phyloP scores from a whole-genome alignment of 2,113 vertebrate species.

The Ranitomeya variabilis region DNA sequence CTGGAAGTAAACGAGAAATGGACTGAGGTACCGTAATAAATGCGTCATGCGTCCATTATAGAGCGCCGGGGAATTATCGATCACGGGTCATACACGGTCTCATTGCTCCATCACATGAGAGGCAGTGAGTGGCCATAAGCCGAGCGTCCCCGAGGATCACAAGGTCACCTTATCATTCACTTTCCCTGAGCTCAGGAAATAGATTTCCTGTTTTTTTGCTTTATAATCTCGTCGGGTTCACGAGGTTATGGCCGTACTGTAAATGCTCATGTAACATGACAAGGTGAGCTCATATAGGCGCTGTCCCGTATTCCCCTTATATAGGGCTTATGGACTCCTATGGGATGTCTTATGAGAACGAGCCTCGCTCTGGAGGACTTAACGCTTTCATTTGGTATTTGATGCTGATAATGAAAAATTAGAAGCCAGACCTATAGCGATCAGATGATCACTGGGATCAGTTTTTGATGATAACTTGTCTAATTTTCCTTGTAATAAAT shows the following conservation, averaged over 20 bases:
- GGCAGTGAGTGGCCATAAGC: background rate
- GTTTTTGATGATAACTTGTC: too few species aligned
- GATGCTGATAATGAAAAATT: too few species aligned
- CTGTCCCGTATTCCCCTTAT: too few species aligned
- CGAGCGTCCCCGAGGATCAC: background rate
- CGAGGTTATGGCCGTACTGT: background rate
- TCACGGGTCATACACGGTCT: background rate
- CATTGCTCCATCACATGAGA: background rate
- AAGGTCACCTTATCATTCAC: slow-evolving; percentile 19
- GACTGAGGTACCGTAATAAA: slow-evolving; percentile 81
- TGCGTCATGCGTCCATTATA: background rate
- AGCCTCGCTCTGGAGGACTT: too few species aligned
- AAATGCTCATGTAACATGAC: background rate
- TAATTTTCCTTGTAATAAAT: too few species aligned
- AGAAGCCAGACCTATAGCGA: too few species aligned
- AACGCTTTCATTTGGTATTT: too few species aligned
- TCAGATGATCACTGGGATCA: too few species aligned
- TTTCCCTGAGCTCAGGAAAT: background rate
- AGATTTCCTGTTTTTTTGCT: background rate
- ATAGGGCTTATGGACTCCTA: too few species aligned
- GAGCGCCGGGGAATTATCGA: slow-evolving; percentile 22
- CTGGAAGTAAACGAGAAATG: slow-evolving; percentile 88
- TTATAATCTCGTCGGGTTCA: background rate
- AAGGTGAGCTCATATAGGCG: background rate
- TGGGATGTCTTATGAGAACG: too few species aligned